phyloP scores from a whole-genome alignment of 2,113 vertebrate species.

The Barbus barbus region DNA sequence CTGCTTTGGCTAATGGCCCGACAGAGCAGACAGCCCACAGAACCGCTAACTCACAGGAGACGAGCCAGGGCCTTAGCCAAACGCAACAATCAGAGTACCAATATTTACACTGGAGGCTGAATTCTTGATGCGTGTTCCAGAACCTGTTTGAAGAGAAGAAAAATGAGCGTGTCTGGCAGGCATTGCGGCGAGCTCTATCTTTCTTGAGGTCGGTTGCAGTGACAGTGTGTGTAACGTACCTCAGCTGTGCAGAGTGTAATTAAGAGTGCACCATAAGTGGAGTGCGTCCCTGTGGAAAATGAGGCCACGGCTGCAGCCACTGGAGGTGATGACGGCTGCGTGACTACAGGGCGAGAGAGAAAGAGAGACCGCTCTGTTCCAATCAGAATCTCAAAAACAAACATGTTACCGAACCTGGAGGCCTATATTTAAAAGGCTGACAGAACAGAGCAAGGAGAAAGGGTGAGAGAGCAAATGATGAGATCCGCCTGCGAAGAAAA shows the following conservation, averaged over 20 bases:
- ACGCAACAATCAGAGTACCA: constrained; percentile 68
- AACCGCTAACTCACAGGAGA: constrained; percentile 68
- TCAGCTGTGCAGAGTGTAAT: constrained; percentile 62
- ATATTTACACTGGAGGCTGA: constrained; percentile 70
- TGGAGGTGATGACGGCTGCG: constrained; percentile 36
- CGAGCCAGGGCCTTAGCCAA: constrained; percentile 62
- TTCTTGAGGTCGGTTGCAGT: constrained; percentile 51
- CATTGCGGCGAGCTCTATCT: constrained; percentile 27
- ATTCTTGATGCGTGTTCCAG: constrained; percentile 30
- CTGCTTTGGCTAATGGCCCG: neutral
- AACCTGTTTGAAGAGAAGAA: constrained; percentile 33
- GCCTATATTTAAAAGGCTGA: constrained; percentile 30
- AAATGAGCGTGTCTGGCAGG: constrained; percentile 38
- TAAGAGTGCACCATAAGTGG: constrained; percentile 63
- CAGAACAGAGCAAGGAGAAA: neutral
- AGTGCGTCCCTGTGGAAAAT: constrained; percentile 56
- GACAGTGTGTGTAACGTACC: constrained; percentile 38
- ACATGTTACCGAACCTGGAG: constrained; percentile 2
- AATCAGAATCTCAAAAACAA: constrained; percentile 33
- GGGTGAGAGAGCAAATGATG: constrained; percentile 22
- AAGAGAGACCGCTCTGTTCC: constrained; percentile 11
- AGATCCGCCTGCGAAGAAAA: neutral
- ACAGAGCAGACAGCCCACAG: constrained; percentile 14
- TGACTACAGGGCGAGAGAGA: constrained; percentile 24
- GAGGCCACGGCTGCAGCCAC: constrained; percentile 41